Conservation (phyloP, 2,888 invertebrate genomes). For the Hedya salicella region DNA sequence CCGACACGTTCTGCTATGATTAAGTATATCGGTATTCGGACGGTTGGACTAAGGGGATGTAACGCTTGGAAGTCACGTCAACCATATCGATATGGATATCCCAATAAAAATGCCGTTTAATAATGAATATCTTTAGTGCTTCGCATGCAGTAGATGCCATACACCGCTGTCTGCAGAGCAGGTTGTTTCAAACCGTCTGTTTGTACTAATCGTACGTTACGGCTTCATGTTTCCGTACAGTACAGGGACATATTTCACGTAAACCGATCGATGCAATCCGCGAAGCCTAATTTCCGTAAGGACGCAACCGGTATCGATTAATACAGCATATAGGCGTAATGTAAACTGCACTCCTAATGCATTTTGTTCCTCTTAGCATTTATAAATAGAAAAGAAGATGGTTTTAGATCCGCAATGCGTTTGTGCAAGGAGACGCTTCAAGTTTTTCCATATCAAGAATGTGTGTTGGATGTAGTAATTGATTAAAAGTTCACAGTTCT, state of each 20-base stretch:
- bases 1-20: slow-evolving; percentile 9
- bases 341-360: not conserved
- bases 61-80: not conserved
- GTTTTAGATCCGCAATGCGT: not conserved
- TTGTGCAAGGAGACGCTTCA: slow-evolving; percentile 27
- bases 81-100: not conserved
- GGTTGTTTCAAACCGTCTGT: too few species aligned
- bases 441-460: not conserved
- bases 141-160: not conserved
- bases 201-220: not conserved
- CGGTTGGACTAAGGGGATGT: slow-evolving; percentile 14
- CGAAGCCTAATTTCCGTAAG: not conserved
- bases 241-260: too few species aligned
- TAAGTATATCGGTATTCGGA: slow-evolving; percentile 20
- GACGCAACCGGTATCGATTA: not conserved
- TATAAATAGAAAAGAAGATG: not conserved
- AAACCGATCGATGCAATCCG: not conserved
- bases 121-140: not conserved
- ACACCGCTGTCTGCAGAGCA: too few species aligned
- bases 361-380: not conserved
- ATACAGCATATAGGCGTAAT: too few species aligned
- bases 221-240: too few species aligned
- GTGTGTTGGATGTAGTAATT: too few species aligned
- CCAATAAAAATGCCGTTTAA: not conserved
- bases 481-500: too few species aligned